phyloP scores from a whole-genome alignment of 2,113 vertebrate species.

The Ardeotis arabs region DNA sequence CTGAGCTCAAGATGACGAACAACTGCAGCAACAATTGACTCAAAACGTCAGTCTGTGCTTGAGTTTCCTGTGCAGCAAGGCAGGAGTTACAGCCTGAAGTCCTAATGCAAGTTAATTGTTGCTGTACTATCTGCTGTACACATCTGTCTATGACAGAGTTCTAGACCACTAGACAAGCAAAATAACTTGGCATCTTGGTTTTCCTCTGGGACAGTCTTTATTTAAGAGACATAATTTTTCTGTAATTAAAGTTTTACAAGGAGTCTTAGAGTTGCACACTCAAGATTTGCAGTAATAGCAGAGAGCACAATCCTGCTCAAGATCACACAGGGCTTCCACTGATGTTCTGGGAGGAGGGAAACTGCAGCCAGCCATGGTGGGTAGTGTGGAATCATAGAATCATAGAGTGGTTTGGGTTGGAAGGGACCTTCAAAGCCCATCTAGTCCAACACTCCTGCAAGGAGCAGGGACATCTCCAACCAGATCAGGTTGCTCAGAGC shows the following conservation, averaged over 20 bases:
- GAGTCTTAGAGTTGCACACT: not conserved
- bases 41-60: rapidly evolving
- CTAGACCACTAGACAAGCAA: not conserved
- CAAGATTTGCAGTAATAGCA: not conserved
- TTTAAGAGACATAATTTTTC: not conserved
- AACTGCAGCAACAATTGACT: not conserved
- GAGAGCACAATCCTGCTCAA: not conserved
- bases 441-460: no score
- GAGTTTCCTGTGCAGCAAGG: not conserved
- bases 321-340: not conserved
- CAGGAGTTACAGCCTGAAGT: not conserved
- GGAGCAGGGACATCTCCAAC: no score
- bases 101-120: not conserved
- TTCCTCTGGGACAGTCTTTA: not conserved
- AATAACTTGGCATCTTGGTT: not conserved
- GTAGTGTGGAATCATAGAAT: not conserved
- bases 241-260: not conserved
- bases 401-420: no score
- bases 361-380: rapidly evolving
- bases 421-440: no score
- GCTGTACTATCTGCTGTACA: not conserved
- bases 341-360: not conserved
- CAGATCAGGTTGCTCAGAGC: no score
- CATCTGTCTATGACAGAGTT: not conserved
- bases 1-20: not conserved